Evolutionary conservation across 2,888 invertebrate genomes (phyloP).

Genomic region (Scaptomyza caliginosa): DNA sequence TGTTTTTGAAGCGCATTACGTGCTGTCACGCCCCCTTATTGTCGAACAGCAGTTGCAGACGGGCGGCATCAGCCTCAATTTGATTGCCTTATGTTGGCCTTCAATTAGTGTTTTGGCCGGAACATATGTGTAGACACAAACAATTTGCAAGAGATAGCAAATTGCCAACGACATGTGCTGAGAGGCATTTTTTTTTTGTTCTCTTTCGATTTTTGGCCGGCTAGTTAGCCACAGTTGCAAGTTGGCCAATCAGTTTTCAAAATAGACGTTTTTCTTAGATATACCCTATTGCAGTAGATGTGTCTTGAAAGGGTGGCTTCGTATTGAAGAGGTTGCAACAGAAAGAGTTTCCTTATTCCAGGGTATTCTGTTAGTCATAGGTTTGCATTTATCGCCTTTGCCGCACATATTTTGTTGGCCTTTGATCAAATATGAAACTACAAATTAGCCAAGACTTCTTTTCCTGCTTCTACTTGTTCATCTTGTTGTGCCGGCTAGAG

Average conservation of each 20-base stretch:
- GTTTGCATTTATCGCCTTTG: too few species aligned
- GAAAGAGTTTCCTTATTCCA: too few species aligned
- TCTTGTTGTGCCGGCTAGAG: neutral
- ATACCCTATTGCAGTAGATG: conserved; percentile 22
- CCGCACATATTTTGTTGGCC: conserved; percentile 58
- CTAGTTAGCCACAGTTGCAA: conserved; percentile 31
- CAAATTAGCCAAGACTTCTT: conserved; percentile 67
- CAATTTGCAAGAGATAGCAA: conserved; percentile 47
- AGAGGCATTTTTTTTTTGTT: conserved; percentile 18
- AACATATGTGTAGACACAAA: conserved; percentile 47
- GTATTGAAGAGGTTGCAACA: too few species aligned
- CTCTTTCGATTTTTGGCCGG: conserved; percentile 1
- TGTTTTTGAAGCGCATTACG: conserved; percentile 16
- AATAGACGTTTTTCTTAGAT: conserved; percentile 5
- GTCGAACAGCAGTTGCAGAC: neutral
- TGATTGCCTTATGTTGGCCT: conserved; percentile 48
- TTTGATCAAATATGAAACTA: conserved; percentile 78
- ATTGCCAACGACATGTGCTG: conserved; percentile 67
- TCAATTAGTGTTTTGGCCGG: conserved; percentile 65
- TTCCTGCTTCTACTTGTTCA: conserved; percentile 7
- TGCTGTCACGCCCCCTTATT: conserved; percentile 35
- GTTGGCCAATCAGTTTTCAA: conserved; percentile 56
- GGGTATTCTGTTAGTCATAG: too few species aligned
- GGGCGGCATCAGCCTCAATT: conserved; percentile 5
- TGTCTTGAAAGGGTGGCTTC: neutral